Base-by-base conservation (phyloP, 2,888 invertebrate species). In the Muscina levida region DNA sequence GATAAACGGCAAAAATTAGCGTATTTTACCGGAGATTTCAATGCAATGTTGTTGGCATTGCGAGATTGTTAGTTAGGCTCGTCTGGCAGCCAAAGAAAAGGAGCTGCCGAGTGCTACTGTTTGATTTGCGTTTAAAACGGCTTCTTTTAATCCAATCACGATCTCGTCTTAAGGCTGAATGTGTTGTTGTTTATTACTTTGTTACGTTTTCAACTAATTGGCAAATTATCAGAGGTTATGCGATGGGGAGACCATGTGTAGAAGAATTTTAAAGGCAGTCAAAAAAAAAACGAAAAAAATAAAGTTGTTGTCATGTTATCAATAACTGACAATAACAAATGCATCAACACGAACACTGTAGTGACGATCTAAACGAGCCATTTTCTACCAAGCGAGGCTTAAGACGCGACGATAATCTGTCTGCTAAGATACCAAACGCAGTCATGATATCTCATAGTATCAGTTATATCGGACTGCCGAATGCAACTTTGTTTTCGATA, bases 1-100 rank as follows among this genome's bases (percentile, higher is more conserved):
- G 87, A 88, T 88, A 88, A 88, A 88, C 86, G 87, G 85, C 85
- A 88, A 87, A 87, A 88, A 88, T 88, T 88, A 87, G 85, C 87
- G 85, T 86, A 86, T 86, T 85, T 79, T 82, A 79, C 56, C 48
- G 42, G 19, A 51, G 67, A 80, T 80, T 80, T 82, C 73, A 77
- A 78, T 79, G 82, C 39, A n/a, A n/a, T 51, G 17, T 10, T 56
- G 19, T 39, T 53, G 17, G 66, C n/a, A 24, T 13, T 71, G 3
- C 57, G 17, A 26, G 46, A 44, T 48, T 71, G 46, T 59, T 15
- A 68, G 39, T 53, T 68, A 31, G 17, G 42, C 15, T 62, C 13
- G 62, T 48, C 17, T 57, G n/a, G 13, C 39, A 42, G 15, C n/a
- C 37, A 51, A 53, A n/a, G 22, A 37, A 46, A 48, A 56, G 46